These are phyloP conservation scores for Neosalanx taihuensis DNA, from an alignment of 2,797 vertebrate genomes.

Conservation along the genomic window DNA sequence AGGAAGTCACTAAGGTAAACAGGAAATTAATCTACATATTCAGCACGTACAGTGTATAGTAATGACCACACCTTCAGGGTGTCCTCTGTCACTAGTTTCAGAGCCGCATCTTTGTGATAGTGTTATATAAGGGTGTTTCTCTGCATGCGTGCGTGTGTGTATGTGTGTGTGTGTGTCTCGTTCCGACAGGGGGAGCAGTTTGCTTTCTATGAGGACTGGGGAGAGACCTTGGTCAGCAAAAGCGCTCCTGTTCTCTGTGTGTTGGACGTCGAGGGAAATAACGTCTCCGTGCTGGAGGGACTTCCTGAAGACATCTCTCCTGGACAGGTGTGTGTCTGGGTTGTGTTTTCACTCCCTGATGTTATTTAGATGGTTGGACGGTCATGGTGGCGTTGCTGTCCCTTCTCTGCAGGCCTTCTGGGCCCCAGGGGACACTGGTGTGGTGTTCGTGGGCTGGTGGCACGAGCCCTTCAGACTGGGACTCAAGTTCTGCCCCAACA, in stretches of 20 bases:
- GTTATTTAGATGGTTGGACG: background rate
- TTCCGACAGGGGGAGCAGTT: slow-evolving; percentile 84
- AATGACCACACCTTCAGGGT: too few species aligned
- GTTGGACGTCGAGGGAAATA: slow-evolving; percentile 84
- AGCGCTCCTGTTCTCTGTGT: slow-evolving; percentile 84
- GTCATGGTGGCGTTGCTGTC: too few species aligned
- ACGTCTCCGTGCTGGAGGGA: slow-evolving; percentile 85
- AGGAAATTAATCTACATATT: background rate
- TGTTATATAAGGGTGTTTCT: background rate
- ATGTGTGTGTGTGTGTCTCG: background rate
- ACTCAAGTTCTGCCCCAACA: slow-evolving; percentile 84
- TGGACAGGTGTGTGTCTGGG: slow-evolving; percentile 80
- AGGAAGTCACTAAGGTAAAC: slow-evolving; percentile 65
- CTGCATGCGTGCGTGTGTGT: background rate
- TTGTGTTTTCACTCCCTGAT: background rate
- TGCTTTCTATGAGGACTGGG: slow-evolving; percentile 89
- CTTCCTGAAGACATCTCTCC: slow-evolving; percentile 87
- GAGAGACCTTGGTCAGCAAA: slow-evolving; percentile 80
- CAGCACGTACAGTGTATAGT: too few species aligned
- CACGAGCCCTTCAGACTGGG: slow-evolving; percentile 89
- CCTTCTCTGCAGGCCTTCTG: slow-evolving; percentile 82
- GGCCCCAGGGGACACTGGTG: slow-evolving; percentile 84
- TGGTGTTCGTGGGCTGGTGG: slow-evolving; percentile 90
- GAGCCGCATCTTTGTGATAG: background rate
- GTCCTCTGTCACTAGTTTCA: background rate